Evolutionary conservation across 2,113 vertebrate species (phyloP).

Genomic region (Prolemur simus): DNA sequence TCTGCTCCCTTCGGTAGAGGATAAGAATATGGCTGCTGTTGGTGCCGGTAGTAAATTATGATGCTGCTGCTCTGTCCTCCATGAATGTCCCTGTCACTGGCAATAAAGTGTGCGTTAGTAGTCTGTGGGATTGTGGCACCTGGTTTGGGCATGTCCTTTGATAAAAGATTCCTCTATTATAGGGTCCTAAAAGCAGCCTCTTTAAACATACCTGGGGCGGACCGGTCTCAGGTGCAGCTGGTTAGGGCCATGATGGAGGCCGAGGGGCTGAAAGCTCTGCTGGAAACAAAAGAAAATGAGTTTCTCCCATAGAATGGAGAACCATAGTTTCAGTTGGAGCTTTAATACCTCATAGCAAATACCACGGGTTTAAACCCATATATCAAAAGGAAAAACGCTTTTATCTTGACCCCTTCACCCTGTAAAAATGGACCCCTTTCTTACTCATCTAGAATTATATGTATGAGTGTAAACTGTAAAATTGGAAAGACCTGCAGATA

Average conservation of each 20-base stretch:
- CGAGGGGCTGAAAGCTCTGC: background rate
- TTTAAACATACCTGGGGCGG: background rate
- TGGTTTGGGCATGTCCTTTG: background rate
- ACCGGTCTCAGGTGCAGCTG: background rate
- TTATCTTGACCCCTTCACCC: background rate
- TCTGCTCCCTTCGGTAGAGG: background rate
- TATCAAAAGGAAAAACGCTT: background rate
- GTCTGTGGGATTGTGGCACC: background rate
- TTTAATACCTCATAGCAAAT: background rate
- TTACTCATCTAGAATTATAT: background rate
- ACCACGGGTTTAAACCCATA: background rate
- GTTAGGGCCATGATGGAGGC: background rate
- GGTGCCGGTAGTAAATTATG: accelerated
- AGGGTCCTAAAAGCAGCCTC: background rate
- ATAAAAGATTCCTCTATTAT: background rate
- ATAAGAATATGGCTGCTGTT: background rate
- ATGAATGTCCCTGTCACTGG: background rate
- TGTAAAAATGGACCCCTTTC: background rate
- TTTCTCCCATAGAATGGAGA: background rate
- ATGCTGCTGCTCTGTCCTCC: background rate
- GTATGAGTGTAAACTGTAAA: conserved; percentile 29
- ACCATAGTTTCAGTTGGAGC: background rate
- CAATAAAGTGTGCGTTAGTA: background rate
- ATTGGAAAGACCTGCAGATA: background rate
- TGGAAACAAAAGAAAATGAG: background rate